phyloP scores from a whole-genome alignment of 2,888 invertebrate species.

The Melipona beecheii region DNA sequence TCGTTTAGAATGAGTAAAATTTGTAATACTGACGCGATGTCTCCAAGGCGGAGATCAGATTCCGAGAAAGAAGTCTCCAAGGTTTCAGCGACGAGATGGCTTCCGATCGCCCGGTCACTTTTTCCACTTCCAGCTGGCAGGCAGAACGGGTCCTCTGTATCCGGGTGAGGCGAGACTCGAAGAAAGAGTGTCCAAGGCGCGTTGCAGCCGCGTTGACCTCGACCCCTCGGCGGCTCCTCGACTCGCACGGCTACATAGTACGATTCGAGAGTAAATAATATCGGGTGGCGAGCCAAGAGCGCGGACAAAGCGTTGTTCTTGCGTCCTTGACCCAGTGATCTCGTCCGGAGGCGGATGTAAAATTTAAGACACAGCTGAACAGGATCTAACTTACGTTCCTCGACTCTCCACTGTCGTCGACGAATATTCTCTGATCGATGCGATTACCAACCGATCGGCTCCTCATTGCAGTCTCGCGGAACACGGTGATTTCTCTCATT shows the following conservation, averaged over 20 bases:
- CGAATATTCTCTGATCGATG: background rate
- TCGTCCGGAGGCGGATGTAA: conserved; percentile 45
- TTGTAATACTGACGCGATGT: background rate
- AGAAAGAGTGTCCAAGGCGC: conserved; percentile 1
- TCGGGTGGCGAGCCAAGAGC: conserved; percentile 22
- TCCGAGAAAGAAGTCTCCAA: background rate
- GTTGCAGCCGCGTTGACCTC: conserved; percentile 31
- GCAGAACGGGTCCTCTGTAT: background rate
- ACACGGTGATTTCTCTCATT: background rate
- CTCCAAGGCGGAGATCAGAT: background rate
- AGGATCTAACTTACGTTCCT: background rate
- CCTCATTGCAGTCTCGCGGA: background rate
- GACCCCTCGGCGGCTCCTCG: conserved; percentile 36
- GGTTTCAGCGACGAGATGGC: background rate
- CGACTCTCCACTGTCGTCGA: background rate
- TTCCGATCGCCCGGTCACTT: background rate
- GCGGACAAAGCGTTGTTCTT: conserved; percentile 14
- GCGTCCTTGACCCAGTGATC: conserved; percentile 60
- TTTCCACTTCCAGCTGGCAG: background rate
- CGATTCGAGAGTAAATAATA: conserved; percentile 54
- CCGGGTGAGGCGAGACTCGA: background rate
- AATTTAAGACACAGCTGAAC: conserved; percentile 33
- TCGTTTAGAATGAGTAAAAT: background rate
- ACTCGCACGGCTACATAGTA: conserved; percentile 11
- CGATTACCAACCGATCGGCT: background rate